Evolutionary conservation across 35 echinoderm and acorn worm species (phyloP).

Genomic region (Antedon bifida): DNA sequence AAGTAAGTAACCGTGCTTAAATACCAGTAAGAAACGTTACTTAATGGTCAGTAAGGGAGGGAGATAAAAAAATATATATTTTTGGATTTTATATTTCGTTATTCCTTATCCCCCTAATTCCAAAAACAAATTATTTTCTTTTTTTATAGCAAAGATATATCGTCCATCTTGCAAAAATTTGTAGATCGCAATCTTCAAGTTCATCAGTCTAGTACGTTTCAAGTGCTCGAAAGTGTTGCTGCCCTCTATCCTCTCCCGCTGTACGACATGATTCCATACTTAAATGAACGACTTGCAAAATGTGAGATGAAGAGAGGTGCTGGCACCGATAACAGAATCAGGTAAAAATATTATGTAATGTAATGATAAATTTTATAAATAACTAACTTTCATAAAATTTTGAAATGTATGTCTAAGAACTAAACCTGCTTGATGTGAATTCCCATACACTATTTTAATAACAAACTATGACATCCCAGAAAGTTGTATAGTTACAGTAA

Average conservation of each 20-base stretch:
- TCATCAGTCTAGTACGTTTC: constrained; percentile 41
- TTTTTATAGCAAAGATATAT: constrained; percentile 19
- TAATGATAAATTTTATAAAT: neutral
- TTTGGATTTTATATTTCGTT: neutral
- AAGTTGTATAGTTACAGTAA: too few relatives aligned
- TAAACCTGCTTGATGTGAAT: too few relatives aligned
- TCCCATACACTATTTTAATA: too few relatives aligned
- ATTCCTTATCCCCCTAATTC: too few relatives aligned
- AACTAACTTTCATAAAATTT: neutral
- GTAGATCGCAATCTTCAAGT: constrained; percentile 25
- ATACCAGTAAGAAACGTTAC: too few relatives aligned
- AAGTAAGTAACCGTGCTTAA: constrained; percentile 28
- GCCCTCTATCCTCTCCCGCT: constrained; percentile 36
- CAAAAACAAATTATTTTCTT: neutral
- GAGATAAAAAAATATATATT: neutral
- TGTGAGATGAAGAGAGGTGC: constrained; percentile 53
- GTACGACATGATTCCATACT: constrained; percentile 36
- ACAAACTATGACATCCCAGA: too few relatives aligned
- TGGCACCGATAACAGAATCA: constrained; percentile 35
- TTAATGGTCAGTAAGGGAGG: too few relatives aligned
- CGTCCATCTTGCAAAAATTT: constrained; percentile 28
- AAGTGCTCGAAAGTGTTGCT: constrained; percentile 44
- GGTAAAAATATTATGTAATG: constrained; percentile 1
- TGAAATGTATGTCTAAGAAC: too few relatives aligned
- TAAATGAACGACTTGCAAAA: constrained; percentile 24